Evolutionary conservation across 1,140 invertebrate species (phyloP).

Genomic region (Neodiprion fabricii): DNA sequence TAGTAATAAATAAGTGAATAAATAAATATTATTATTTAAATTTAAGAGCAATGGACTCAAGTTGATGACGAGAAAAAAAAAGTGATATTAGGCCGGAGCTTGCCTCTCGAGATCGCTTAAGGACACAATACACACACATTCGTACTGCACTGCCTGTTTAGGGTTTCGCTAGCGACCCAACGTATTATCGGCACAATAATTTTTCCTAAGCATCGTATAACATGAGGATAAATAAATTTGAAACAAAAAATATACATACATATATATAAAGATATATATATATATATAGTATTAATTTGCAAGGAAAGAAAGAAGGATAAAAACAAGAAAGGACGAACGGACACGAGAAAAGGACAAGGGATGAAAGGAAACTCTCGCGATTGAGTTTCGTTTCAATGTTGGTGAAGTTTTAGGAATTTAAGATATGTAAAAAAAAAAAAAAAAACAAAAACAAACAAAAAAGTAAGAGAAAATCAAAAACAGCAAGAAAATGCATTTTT

Average conservation of each 20-base stretch:
- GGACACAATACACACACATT: conserved; percentile 55
- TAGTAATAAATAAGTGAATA: conserved; percentile 24
- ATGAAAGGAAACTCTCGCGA: conserved; percentile 6
- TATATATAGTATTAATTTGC: conserved; percentile 19
- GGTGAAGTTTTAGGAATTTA: too few species aligned
- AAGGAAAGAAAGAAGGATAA: too few species aligned
- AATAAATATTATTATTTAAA: conserved; percentile 35
- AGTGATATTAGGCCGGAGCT: conserved; percentile 64
- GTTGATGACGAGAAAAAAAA: conserved; percentile 36
- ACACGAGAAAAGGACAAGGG: not conserved
- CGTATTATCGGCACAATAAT: conserved; percentile 64
- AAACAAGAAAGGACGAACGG: too few species aligned
- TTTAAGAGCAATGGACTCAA: conserved; percentile 59
- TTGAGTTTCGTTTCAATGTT: too few species aligned
- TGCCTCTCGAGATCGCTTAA: conserved; percentile 62
- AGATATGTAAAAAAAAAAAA: too few species aligned
- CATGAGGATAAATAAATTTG: conserved; percentile 31
- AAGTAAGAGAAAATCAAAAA: too few species aligned
- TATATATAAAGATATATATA: conserved; percentile 36
- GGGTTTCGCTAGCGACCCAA: conserved; percentile 61
- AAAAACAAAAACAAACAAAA: too few species aligned
- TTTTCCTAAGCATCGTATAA: conserved; percentile 60
- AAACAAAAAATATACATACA: conserved; percentile 22
- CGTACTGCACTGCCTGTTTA: conserved; percentile 64
- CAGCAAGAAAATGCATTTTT: too few species aligned